These are phyloP conservation scores for Holotrichia oblita DNA, from an alignment of 1,140 invertebrate species.

Conservation along the genomic window DNA sequence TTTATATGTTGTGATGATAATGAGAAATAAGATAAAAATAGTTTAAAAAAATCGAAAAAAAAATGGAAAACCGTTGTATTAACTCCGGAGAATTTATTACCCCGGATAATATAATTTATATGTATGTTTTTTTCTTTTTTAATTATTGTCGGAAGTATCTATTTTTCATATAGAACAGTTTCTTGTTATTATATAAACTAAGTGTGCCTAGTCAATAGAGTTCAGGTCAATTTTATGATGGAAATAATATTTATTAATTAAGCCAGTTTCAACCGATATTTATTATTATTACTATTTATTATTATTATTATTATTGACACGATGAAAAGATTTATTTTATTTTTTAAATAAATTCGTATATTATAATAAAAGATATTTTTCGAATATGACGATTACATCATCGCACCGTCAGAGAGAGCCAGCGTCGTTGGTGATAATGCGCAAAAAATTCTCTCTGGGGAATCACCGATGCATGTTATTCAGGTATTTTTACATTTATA, in stretches of 20 bases:
- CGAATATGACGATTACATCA: neutral
- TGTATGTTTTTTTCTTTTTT: slow-evolving; percentile 49
- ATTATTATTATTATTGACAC: slow-evolving; percentile 44
- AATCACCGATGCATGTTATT: slow-evolving; percentile 44
- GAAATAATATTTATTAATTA: slow-evolving; percentile 52
- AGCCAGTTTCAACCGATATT: slow-evolving; percentile 53
- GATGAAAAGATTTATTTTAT: slow-evolving; percentile 36
- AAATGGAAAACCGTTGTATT: slow-evolving; percentile 54
- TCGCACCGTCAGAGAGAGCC: neutral
- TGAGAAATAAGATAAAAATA: slow-evolving; percentile 44
- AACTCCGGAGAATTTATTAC: slow-evolving; percentile 51
- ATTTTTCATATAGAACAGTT: slow-evolving; percentile 62
- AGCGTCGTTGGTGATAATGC: neutral
- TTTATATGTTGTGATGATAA: slow-evolving; percentile 62
- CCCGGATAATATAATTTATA: slow-evolving; percentile 9
- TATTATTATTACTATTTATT: slow-evolving; percentile 42
- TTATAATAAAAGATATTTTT: neutral
- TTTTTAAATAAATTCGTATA: slow-evolving; percentile 39
- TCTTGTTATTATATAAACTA: slow-evolving; percentile 63
- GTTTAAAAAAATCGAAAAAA: slow-evolving; percentile 60
- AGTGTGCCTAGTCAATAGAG: slow-evolving; percentile 63
- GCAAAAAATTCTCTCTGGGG: slow-evolving; percentile 1
- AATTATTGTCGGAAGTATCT: slow-evolving; percentile 60
- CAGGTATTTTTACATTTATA: slow-evolving; percentile 48
- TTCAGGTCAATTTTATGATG: slow-evolving; percentile 61